Conservation (phyloP, 2,797 vertebrate genomes). For the Anguilla obscura region DNA sequence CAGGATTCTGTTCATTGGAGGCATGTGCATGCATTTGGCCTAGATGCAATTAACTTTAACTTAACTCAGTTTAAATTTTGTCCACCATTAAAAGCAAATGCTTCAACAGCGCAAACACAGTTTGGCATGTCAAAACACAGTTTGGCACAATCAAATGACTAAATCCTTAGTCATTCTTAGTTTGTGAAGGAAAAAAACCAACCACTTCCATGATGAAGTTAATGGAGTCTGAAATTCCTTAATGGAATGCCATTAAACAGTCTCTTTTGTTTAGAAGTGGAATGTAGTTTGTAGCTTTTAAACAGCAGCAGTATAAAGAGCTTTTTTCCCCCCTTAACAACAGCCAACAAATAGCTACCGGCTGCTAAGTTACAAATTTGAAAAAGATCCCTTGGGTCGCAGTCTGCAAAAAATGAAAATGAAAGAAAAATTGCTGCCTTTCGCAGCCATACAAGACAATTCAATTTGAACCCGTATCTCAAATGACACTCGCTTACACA, state of each 20-base stretch:
- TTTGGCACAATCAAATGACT: neutral
- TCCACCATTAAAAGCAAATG: neutral
- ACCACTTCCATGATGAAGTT: neutral
- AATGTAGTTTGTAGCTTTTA: neutral
- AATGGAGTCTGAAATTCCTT: neutral
- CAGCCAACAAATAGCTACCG: neutral
- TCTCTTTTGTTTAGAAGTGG: neutral
- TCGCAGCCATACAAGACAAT: neutral
- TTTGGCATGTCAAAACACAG: neutral
- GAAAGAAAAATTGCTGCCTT: neutral
- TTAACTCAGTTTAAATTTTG: neutral
- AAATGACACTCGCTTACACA: neutral
- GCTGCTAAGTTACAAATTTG: neutral
- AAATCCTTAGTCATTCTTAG: neutral
- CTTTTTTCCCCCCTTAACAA: neutral
- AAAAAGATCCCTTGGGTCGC: neutral
- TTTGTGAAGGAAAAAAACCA: neutral
- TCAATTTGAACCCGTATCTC: neutral
- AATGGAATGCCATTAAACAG: neutral
- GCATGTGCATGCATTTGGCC: neutral
- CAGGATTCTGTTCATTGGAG: neutral
- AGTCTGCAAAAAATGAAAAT: neutral
- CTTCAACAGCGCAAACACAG: neutral
- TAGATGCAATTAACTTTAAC: neutral
- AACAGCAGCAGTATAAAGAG: neutral